Conservation (phyloP, 2,113 vertebrate species). For the Symphodus melops region DNA sequence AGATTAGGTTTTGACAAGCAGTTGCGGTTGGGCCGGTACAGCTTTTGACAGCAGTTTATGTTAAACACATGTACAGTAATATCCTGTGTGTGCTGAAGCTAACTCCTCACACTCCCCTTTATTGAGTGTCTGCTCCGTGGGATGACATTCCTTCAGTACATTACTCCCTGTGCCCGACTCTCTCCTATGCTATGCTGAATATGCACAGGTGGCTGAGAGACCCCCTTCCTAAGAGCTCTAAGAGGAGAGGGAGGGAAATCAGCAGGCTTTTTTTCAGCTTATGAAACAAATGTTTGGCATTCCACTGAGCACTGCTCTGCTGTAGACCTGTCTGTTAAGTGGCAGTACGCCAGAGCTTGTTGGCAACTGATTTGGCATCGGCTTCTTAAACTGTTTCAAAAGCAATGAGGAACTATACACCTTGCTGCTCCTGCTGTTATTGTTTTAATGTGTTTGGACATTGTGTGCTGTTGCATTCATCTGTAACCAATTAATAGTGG, state of each 20-base stretch:
- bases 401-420: conserved; percentile 46
- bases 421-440: conserved; percentile 51
- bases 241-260: conserved; percentile 65
- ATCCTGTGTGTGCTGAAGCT: conserved; percentile 67
- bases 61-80: conserved; percentile 76
- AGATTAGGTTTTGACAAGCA: conserved; percentile 59
- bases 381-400: conserved; percentile 56
- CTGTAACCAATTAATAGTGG: conserved; percentile 65
- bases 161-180: conserved; percentile 48
- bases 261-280: conserved; percentile 64
- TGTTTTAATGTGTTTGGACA: conserved; percentile 56
- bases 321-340: conserved; percentile 75
- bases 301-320: conserved; percentile 71
- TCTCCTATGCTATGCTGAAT: conserved; percentile 75
- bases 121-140: conserved; percentile 73
- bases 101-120: conserved; percentile 77
- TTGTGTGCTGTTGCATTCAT: conserved; percentile 49
- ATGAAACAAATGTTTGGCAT: conserved; percentile 81
- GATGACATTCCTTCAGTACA: conserved; percentile 70
- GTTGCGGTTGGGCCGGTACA: conserved; percentile 31
- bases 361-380: conserved; percentile 61
- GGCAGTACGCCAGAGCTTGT: conserved; percentile 60
- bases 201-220: conserved; percentile 78
- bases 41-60: conserved; percentile 63
- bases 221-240: conserved; percentile 52